Percentiles rank a stretch among this genome's conserved stretches.
These are phyloP conservation scores for Eustalomyia histrio DNA, from an alignment of 2,888 invertebrate genomes.

Conservation along the genomic window DNA sequence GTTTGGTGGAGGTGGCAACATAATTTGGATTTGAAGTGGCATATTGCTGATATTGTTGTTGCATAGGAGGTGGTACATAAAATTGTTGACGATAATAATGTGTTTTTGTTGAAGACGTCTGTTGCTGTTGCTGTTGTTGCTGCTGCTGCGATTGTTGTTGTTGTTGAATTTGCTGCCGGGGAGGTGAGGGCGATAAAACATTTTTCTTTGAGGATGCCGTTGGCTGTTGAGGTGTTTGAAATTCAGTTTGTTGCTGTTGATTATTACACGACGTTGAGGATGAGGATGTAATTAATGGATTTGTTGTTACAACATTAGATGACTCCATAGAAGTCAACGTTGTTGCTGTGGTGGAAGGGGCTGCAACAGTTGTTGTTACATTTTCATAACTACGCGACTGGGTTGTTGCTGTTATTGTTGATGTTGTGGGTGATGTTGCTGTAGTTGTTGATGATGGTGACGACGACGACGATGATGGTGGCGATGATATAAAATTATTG, in stretches of 20 bases:
- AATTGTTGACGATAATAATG: conserved; percentile 75
- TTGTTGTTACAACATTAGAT: conserved; percentile 55
- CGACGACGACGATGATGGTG: conserved; percentile 53
- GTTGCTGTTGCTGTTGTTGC: conserved; percentile 66
- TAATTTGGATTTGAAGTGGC: conserved; percentile 63
- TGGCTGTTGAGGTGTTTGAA: conserved; percentile 70
- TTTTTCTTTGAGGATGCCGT: conserved; percentile 40
- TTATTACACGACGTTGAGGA: conserved; percentile 37
- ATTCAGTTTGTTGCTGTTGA: conserved; percentile 45
- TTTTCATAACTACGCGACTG: conserved; percentile 54
- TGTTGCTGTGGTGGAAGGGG: conserved; percentile 62
- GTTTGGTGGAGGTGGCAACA: conserved; percentile 55
- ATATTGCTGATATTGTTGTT: conserved; percentile 70
- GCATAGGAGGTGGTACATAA: conserved; percentile 77
- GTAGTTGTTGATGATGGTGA: conserved; percentile 58
- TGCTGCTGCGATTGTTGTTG: conserved; percentile 62
- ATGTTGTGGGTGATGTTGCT: conserved; percentile 57
- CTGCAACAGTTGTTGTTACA: conserved; percentile 58
- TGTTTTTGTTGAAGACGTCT: conserved; percentile 64
- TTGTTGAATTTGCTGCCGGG: conserved; percentile 57
- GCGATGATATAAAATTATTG: conserved; percentile 58
- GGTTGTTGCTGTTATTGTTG: conserved; percentile 53
- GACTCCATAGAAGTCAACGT: conserved; percentile 63
- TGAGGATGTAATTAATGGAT: conserved; percentile 39
- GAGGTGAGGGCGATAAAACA: conserved; percentile 58